Base-by-base conservation (phyloP, 2,797 vertebrate genomes). In the Neomorphus geoffroyi region DNA sequence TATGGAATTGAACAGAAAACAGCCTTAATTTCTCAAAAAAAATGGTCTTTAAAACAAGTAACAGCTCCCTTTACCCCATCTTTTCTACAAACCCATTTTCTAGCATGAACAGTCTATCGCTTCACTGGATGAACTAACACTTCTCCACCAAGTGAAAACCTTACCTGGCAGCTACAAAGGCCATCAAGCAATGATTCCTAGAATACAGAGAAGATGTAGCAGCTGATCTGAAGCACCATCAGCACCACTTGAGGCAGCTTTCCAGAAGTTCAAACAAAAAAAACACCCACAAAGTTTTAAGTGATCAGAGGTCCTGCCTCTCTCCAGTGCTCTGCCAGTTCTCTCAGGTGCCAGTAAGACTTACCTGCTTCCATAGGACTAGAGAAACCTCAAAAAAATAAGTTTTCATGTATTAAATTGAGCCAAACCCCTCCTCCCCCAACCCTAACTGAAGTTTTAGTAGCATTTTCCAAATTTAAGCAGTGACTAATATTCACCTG, bases 201-300 rank as follows among this genome's bases (percentile, higher is more conserved):
- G 19, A 54, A 18, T 1, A 28, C 2, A 14, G 65, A 23, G 74
- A 61, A 46, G 11, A 33, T 0, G 1, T 3, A 86, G 50, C 58
- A 75, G 74, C 28, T 46, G 39, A 57, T 12, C 11, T 0, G n/a
- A 66, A 41, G 39, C 62, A 83, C 4, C 72, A 88, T 5, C 60
- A 89, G 78, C 54, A 66, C 6, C 61, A 48, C 33, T 35, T 45
- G 15, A 71, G 60, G 43, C 33, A 90, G 41, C 18, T 46, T 17
- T 72, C 41, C 73, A 80, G 23, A 70, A 43, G 51, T 32, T 6
- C 22, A 33, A 5, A 26, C 17, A 51, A 41, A 77, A 57, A 27
- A 5, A 10, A 23, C 21, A 41, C 22, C 2, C 15, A 8, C 6
- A 0, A 24, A 71, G 5, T 45, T 32, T 58, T 1, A 35, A 51